Base-by-base conservation (phyloP, 2,113 vertebrate species). In the Indri indri region DNA sequence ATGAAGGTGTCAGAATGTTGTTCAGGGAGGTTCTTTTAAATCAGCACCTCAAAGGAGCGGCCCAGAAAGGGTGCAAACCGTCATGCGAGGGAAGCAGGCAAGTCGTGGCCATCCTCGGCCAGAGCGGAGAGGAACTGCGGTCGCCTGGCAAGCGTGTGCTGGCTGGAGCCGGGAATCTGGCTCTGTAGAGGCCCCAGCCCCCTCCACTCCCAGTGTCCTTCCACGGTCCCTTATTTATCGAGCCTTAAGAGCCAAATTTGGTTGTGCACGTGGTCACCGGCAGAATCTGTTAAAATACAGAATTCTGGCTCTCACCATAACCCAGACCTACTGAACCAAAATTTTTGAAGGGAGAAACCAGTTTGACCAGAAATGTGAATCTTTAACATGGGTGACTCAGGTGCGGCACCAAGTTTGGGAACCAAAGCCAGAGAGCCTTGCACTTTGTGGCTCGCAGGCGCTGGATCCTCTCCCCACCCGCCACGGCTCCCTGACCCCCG, bases 301-400 rank as follows among this genome's bases (percentile, higher is more conserved):
- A 73, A 54, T 79, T 66, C 59, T 27, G 23, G 10, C 12, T 16
- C 11, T 66, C 61, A 57, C 22, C 20, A 14, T 97, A 45, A 81
- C 8, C 27, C 27, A 90, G 12, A 76, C 20, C 42, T 40, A 7
- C 85, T 23, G 20, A 84, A 27, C 50, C 66, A 89, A 88, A 87
- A 7, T 2, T 32, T 90, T 91, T 61, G 11, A 94, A 81, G 68
- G 32, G 1, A 81, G 50, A 71, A 94, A 90, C 42, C 10, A 63
- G 34, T 77, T 47, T 66, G 70, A 65, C 76, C 30, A 90, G 80
- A 95, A 77, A 83, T 40, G 70, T 3, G 57, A 73, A 77, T 87
- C 66, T 68, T 83, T 68, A 9, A 70, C 27, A 34, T 52, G 32
- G 37, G 25, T 42, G 63, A 40, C 14, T 79, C 8, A 4, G 61